These are phyloP conservation scores for Dryoscopus gambensis DNA, from an alignment of 2,113 vertebrate species.

Conservation along the genomic window DNA sequence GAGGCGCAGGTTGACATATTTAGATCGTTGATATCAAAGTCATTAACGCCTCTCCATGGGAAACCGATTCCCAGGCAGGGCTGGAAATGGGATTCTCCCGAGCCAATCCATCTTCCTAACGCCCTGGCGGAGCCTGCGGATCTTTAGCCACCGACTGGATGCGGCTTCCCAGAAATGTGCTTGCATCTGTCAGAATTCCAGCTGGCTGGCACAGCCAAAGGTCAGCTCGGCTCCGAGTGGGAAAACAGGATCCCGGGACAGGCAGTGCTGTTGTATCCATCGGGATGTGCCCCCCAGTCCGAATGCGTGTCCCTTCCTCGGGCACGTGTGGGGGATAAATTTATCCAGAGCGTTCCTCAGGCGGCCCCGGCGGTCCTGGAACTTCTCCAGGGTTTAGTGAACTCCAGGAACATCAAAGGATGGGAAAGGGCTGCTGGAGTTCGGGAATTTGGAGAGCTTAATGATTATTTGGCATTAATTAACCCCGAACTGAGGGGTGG, in stretches of 20 bases:
- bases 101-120: constrained; percentile 72
- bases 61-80: constrained; percentile 49
- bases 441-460: not conserved
- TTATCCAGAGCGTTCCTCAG: not conserved
- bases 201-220: constrained; percentile 75
- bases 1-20: constrained; percentile 67
- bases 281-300: not conserved
- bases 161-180: constrained; percentile 78
- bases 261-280: constrained; percentile 60
- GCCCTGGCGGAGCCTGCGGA: constrained; percentile 71
- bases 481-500: not conserved
- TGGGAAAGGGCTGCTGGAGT: not conserved
- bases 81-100: constrained; percentile 62
- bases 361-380: not conserved
- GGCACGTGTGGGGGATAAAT: not conserved
- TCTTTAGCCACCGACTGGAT: constrained; percentile 58
- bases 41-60: constrained; percentile 69
- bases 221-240: constrained; percentile 76
- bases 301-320: not conserved
- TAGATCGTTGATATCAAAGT: constrained; percentile 73
- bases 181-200: constrained; percentile 77
- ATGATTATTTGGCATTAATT: not conserved
- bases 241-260: constrained; percentile 81
- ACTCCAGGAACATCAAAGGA: not conserved
- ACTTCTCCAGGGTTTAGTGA: not conserved